Conservation (phyloP, 2,888 invertebrate genomes). For the Plutella xylostella region DNA sequence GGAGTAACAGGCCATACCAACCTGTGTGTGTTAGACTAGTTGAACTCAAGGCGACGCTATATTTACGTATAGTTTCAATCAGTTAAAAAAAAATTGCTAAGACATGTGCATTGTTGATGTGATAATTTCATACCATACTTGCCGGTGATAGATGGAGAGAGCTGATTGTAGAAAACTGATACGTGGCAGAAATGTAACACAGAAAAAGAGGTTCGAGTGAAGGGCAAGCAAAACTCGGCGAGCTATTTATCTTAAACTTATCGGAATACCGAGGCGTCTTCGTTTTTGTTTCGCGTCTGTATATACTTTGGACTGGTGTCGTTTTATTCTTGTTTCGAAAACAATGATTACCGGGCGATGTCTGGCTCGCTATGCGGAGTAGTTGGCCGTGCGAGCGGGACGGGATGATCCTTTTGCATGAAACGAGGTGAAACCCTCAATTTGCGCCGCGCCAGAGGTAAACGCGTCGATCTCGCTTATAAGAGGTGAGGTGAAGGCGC, state of each 20-base stretch:
- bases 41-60: no score
- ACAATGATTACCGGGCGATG: slow-evolving; percentile 57
- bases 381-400: slow-evolving; percentile 47
- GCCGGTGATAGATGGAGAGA: no score
- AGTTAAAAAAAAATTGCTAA: no score
- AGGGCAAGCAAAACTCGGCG: slow-evolving; percentile 49
- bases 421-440: slow-evolving; percentile 61
- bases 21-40: no score
- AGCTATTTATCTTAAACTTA: slow-evolving; percentile 65
- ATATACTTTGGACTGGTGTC: slow-evolving; percentile 49
- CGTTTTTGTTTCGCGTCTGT: slow-evolving; percentile 49
- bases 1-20: no score
- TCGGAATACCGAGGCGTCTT: slow-evolving; percentile 51
- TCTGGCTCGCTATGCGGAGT: slow-evolving; percentile 26
- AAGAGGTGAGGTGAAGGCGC: slow-evolving; percentile 31
- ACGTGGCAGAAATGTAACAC: slow-evolving; percentile 36
- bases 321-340: slow-evolving; percentile 56
- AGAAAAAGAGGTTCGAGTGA: slow-evolving; percentile 38
- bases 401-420: slow-evolving; percentile 59
- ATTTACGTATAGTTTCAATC: no score
- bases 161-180: no score
- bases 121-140: no score
- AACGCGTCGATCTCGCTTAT: slow-evolving; percentile 43
- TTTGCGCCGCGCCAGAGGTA: slow-evolving; percentile 48
- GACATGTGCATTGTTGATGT: no score